phyloP scores from a whole-genome alignment of 2,113 vertebrate species.

The Nicator chloris region DNA sequence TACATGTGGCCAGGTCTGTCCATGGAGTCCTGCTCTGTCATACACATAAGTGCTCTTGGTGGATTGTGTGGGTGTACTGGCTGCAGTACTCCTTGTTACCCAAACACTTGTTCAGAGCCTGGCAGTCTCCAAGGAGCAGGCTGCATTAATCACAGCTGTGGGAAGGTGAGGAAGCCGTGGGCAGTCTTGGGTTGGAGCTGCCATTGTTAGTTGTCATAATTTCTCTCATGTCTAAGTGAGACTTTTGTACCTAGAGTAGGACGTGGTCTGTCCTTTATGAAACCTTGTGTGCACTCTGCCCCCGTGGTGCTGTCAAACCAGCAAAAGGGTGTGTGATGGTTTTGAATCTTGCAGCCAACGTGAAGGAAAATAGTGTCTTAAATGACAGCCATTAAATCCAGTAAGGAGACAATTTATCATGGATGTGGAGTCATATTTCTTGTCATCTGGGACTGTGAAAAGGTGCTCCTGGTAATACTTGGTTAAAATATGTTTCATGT shows the following conservation, averaged over 20 bases:
- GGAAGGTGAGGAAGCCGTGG: neutral
- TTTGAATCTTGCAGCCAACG: neutral
- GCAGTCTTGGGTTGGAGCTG: neutral
- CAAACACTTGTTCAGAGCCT: neutral
- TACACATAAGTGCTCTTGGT: accelerated
- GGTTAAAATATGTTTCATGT: neutral
- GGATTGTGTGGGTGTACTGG: neutral
- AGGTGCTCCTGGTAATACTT: neutral
- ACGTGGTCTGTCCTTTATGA: neutral
- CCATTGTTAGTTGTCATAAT: accelerated
- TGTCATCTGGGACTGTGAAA: neutral
- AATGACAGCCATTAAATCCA: neutral
- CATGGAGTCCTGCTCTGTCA: accelerated
- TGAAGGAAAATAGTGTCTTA: neutral
- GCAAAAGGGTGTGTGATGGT: neutral
- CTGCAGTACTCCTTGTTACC: neutral
- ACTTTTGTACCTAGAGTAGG: neutral
- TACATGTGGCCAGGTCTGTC: neutral
- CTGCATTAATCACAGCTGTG: accelerated
- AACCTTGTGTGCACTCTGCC: neutral
- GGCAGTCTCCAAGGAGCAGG: neutral
- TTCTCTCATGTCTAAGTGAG: neutral
- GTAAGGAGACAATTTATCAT: neutral
- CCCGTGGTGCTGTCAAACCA: neutral
- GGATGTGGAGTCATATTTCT: neutral